Evolutionary conservation across 2,113 vertebrate species (phyloP).

Genomic region (Sorex fumeus): DNA sequence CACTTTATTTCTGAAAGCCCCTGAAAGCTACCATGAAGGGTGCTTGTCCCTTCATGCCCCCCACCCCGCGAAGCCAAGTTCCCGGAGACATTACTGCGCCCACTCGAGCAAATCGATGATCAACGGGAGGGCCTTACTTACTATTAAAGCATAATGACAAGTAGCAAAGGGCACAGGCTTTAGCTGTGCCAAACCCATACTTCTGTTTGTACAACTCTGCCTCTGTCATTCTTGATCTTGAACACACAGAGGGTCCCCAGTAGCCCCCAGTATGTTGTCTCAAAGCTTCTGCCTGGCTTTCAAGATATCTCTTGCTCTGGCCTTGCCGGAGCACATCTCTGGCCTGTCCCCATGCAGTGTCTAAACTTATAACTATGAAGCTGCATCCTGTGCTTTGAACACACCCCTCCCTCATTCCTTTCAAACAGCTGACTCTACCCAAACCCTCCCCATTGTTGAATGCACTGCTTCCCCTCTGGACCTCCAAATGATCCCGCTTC

Average conservation of each 20-base stretch:
- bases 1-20: neutral
- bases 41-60: neutral
- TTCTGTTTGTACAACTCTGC: neutral
- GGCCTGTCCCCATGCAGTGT: neutral
- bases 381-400: neutral
- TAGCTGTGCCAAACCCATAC: neutral
- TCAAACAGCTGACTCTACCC: neutral
- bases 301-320: neutral
- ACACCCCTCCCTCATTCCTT: neutral
- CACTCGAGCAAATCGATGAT: too few relatives aligned
- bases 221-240: neutral
- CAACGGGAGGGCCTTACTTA: too few relatives aligned
- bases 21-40: too few relatives aligned
- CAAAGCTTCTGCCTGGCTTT: conserved; percentile 9
- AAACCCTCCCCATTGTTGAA: neutral
- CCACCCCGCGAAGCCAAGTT: too few relatives aligned
- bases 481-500: neutral
- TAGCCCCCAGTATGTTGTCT: neutral
- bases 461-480: neutral
- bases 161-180: neutral
- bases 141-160: neutral
- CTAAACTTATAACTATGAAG: neutral
- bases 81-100: too few relatives aligned
- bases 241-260: neutral
- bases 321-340: neutral